phyloP scores from a whole-genome alignment of 2,797 vertebrate species.

The Alcedo quadribrachys region DNA sequence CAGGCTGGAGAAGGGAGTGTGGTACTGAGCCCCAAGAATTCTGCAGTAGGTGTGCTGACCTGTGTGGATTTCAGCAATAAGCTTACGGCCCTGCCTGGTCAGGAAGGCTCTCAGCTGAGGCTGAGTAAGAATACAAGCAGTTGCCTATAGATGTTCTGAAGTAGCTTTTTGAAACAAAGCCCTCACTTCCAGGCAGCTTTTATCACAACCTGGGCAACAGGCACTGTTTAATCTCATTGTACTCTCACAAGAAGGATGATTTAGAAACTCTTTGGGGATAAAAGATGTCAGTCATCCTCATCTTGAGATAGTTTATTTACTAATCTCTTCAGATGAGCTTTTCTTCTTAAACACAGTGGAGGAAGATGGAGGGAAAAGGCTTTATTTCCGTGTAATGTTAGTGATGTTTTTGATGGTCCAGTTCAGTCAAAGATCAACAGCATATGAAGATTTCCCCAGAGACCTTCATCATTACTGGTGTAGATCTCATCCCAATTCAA shows the following conservation, averaged over 20 bases:
- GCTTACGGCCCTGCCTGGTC: not conserved
- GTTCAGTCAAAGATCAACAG: constrained; percentile 44
- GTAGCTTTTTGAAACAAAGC: not conserved
- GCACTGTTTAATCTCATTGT: not conserved
- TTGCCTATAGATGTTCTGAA: not conserved
- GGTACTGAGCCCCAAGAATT: not conserved
- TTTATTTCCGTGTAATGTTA: constrained; percentile 15
- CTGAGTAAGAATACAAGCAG: accelerated
- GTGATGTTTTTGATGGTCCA: constrained; percentile 45
- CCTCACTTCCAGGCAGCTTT: not conserved
- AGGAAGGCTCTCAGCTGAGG: not conserved
- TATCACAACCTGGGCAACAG: not conserved
- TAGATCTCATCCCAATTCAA: constrained; percentile 56
- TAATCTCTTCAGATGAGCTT: not conserved
- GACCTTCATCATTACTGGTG: not conserved
- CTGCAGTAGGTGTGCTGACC: not conserved
- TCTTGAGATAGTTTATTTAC: not conserved
- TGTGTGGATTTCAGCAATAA: not conserved
- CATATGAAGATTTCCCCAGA: constrained; percentile 40
- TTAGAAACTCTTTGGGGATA: not conserved
- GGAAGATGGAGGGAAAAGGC: not conserved
- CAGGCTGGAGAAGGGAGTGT: not conserved
- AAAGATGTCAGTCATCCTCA: not conserved
- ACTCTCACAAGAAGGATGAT: not conserved
- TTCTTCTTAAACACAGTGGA: not conserved